Evolutionary conservation across 2,797 vertebrate genomes (phyloP).

Genomic region (Liparis tanakae): DNA sequence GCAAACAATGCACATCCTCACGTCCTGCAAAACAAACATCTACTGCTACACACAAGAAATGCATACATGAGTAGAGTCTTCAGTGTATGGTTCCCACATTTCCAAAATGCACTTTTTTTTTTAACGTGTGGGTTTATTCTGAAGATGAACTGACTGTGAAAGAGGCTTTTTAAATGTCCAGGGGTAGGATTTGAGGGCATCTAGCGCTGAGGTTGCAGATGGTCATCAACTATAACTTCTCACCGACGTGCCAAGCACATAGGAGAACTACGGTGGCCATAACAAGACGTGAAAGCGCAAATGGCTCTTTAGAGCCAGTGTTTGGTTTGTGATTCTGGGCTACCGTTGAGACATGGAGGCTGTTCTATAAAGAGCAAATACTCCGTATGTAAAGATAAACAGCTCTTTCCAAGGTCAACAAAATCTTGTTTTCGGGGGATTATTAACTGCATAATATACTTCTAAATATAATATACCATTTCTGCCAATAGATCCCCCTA

Average conservation of each 20-base stretch:
- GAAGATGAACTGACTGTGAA: not conserved
- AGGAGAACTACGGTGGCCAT: no score
- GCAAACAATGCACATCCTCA: slow-evolving; percentile 58
- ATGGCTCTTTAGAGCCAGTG: no score
- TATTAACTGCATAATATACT: not conserved
- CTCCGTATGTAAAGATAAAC: not conserved
- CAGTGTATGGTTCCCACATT: not conserved
- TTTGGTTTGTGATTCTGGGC: not conserved
- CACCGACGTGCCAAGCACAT: no score
- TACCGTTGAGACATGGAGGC: not conserved
- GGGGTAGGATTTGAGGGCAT: no score
- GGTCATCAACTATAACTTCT: no score
- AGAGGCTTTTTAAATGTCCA: no score
- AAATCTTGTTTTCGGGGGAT: not conserved
- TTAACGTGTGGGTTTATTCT: not conserved
- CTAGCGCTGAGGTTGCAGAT: no score
- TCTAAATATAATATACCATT: not conserved
- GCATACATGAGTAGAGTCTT: not conserved
- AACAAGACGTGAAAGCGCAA: no score
- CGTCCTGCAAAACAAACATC: slow-evolving; percentile 49
- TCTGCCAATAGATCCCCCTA: not conserved
- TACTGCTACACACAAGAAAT: not conserved
- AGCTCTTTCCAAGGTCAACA: no score
- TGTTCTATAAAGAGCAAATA: not conserved
- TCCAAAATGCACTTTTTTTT: not conserved